Evolutionary conservation across 2,113 vertebrate genomes (phyloP).

Genomic region (Pterocles orientalis): DNA sequence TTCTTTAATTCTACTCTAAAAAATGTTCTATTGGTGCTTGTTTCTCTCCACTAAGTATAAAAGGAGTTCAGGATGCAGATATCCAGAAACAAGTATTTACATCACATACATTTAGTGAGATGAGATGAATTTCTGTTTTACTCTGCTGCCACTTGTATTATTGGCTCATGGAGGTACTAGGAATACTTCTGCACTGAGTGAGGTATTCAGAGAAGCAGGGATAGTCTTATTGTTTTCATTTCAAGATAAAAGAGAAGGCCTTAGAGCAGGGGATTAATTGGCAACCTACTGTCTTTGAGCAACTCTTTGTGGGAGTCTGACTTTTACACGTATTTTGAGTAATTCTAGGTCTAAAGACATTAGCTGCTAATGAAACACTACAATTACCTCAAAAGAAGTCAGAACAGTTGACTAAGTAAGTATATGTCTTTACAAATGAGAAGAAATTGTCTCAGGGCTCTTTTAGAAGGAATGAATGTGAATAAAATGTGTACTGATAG

Average conservation of each 20-base stretch:
- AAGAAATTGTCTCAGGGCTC: neutral
- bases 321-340: neutral
- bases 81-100: neutral
- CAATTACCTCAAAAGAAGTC: slow-evolving; percentile 17
- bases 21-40: neutral
- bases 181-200: neutral
- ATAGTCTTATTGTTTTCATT: neutral
- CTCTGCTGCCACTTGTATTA: neutral
- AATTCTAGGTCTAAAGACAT: slow-evolving; percentile 38
- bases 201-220: neutral
- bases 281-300: neutral
- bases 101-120: neutral
- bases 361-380: slow-evolving; percentile 39
- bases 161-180: neutral
- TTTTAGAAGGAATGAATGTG: neutral
- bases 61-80: neutral
- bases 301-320: neutral
- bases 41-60: neutral
- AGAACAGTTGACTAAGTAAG: neutral
- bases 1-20: neutral
- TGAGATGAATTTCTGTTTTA: neutral
- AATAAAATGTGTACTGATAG: neutral
- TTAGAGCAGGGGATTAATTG: neutral
- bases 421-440: slow-evolving; percentile 18
- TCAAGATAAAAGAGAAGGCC: neutral